phyloP scores from a whole-genome alignment of 2,888 invertebrate species.

The Drosophila glabriapex region DNA sequence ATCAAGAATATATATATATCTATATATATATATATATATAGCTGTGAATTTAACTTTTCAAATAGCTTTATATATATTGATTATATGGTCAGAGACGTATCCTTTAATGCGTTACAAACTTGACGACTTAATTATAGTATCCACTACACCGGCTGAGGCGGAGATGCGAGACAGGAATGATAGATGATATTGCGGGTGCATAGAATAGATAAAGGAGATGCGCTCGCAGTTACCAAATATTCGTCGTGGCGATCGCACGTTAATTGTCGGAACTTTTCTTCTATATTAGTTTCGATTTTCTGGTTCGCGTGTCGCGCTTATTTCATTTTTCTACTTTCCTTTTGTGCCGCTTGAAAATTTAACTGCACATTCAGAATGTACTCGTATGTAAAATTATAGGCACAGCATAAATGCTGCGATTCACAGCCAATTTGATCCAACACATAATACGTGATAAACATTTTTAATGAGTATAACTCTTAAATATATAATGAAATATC shows the following conservation, averaged over 20 bases:
- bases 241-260: slow-evolving; percentile 36
- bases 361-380: slow-evolving; percentile 1
- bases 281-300: slow-evolving; percentile 1
- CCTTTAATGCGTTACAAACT: background rate
- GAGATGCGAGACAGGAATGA: background rate
- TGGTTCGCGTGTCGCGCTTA: slow-evolving; percentile 11
- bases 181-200: background rate
- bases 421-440: background rate
- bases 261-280: background rate
- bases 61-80: background rate
- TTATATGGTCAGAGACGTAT: background rate
- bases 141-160: background rate
- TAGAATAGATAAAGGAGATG: slow-evolving; percentile 14
- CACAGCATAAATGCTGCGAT: background rate
- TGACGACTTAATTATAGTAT: background rate
- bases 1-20: background rate
- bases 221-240: slow-evolving; percentile 49
- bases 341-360: background rate
- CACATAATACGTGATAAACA: background rate
- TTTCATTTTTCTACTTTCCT: slow-evolving; percentile 6
- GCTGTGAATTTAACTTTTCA: background rate
- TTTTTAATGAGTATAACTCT: background rate
- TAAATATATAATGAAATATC: background rate
- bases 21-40: background rate
- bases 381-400: slow-evolving; percentile 23